Percentiles rank a stretch among this genome's conserved stretches.
Conservation (phyloP, 2,113 vertebrate species). For the Cinclus mexicanus region DNA sequence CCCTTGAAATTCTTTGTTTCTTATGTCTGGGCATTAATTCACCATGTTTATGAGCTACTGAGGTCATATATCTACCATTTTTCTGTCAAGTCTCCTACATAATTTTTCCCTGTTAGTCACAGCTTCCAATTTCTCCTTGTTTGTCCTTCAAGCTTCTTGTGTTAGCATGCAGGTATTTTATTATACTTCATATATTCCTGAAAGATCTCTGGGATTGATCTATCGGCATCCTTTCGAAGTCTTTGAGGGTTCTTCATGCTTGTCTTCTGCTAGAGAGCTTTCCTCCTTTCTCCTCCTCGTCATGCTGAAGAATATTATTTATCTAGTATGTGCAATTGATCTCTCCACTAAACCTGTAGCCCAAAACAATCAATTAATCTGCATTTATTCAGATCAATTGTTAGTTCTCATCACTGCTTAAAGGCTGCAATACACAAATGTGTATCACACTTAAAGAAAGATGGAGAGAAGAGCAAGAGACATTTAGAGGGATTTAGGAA, state of each 20-base stretch:
- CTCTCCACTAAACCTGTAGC: background rate
- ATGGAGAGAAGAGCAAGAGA: background rate
- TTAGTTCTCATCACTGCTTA: background rate
- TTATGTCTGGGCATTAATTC: background rate
- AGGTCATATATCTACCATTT: background rate
- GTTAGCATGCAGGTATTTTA: constrained; percentile 17
- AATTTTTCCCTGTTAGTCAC: background rate
- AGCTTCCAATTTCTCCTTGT: constrained; percentile 31
- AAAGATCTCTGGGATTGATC: background rate
- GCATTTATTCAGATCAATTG: background rate
- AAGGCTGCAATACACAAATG: background rate
- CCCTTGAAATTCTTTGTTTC: background rate
- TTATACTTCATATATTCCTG: constrained; percentile 22
- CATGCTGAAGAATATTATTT: background rate
- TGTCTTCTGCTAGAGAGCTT: background rate
- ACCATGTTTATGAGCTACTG: background rate
- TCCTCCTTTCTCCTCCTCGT: background rate
- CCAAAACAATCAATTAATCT: background rate
- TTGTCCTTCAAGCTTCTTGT: constrained; percentile 33
- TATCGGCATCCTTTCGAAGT: background rate
- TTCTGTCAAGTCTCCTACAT: constrained; percentile 5
- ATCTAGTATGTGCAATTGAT: background rate
- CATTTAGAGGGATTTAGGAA: background rate
- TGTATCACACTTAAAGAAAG: rapidly evolving
- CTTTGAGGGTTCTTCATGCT: background rate